A percentile compares a stretch with the other conserved stretches of the same genome.
Evolutionary conservation across 2,797 vertebrate species (phyloP).

Genomic region (Zenarchopterus dispar): DNA sequence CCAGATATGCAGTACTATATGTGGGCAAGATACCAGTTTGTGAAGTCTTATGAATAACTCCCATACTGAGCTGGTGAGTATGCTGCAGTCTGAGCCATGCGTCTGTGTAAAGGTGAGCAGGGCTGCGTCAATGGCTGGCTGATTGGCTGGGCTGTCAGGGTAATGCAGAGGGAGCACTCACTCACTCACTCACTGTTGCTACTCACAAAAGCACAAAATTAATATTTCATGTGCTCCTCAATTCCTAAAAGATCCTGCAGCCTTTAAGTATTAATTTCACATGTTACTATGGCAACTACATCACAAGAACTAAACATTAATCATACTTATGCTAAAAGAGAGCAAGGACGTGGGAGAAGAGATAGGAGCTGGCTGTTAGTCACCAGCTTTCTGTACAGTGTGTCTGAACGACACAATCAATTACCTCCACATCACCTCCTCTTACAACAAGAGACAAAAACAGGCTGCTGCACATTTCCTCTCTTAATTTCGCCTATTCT

Average conservation of each 20-base stretch:
- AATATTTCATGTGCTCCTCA: conserved; percentile 66
- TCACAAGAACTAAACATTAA: conserved; percentile 68
- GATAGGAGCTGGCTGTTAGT: conserved; percentile 32
- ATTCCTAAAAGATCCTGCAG: conserved; percentile 42
- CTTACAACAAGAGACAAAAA: conserved; percentile 16
- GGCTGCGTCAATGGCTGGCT: conserved; percentile 15
- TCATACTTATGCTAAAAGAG: conserved; percentile 71
- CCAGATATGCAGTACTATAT: too few species aligned
- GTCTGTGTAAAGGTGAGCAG: conserved; percentile 21
- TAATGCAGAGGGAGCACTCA: conserved; percentile 34
- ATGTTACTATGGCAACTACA: conserved; percentile 73
- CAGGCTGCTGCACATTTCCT: conserved; percentile 16
- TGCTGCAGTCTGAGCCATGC: conserved; percentile 1
- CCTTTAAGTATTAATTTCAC: conserved; percentile 44
- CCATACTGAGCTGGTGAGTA: neutral
- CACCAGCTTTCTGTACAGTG: conserved; percentile 52
- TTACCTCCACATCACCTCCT: conserved; percentile 42
- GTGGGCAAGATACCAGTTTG: too few species aligned
- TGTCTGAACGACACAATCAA: conserved; percentile 67
- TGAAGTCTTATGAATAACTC: too few species aligned
- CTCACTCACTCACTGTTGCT: conserved; percentile 47
- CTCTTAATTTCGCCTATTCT: conserved; percentile 32
- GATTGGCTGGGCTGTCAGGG: conserved; percentile 36
- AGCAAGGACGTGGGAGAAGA: conserved; percentile 41
- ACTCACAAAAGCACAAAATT: conserved; percentile 55